phyloP scores from a whole-genome alignment of 2,888 invertebrate species.

The Scaptomyza cyrtandrae region DNA sequence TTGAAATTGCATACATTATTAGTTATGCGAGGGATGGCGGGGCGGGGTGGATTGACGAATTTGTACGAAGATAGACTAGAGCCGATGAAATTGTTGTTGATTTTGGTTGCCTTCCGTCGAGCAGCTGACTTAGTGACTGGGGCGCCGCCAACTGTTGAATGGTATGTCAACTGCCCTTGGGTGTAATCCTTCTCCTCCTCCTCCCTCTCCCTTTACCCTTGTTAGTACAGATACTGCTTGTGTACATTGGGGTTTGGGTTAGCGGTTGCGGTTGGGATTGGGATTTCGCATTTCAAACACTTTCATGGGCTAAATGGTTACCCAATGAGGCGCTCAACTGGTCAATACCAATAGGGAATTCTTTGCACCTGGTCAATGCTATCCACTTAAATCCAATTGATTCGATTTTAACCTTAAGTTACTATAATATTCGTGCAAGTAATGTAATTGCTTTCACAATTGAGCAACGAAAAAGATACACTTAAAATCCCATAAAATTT shows the following conservation, averaged over 20 bases:
- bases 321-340: conserved; percentile 66
- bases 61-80: conserved; percentile 19
- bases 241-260: conserved; percentile 13
- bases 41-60: not conserved
- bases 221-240: not conserved
- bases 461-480: conserved; percentile 44
- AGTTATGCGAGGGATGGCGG: conserved; percentile 33
- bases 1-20: conserved; percentile 78
- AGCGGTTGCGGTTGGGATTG: conserved; percentile 1
- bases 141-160: conserved; percentile 56
- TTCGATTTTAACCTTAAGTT: conserved; percentile 22
- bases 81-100: conserved; percentile 4
- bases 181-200: not conserved
- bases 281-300: conserved; percentile 8
- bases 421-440: conserved; percentile 12
- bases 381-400: conserved; percentile 11
- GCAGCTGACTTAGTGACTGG: conserved; percentile 42
- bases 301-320: conserved; percentile 37
- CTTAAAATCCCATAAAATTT: conserved; percentile 6
- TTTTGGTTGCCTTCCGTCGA: conserved; percentile 8
- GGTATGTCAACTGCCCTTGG: conserved; percentile 23
- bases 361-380: conserved; percentile 52
- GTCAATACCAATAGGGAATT: no score
- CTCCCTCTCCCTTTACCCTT: not conserved
- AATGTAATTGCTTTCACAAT: conserved; percentile 61